Base-by-base conservation (phyloP, 2,888 invertebrate species). In the Beris chalybata region DNA sequence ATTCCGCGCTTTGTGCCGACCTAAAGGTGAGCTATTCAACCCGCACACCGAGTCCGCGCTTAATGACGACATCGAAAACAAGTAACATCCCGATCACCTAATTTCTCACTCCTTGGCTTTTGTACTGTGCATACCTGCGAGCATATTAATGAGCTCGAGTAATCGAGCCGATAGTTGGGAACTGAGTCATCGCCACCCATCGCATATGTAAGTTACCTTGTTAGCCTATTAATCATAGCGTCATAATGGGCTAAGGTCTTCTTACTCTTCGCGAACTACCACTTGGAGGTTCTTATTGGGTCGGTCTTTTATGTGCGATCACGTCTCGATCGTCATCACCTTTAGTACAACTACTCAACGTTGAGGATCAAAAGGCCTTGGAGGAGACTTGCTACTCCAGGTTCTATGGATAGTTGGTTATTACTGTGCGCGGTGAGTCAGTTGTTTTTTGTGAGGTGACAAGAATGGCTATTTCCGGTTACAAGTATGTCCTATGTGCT, bases 391-490 rank as follows among this genome's bases (percentile, higher is more conserved):
- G 9, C 38, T 22, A 22, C 22, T 22, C 22, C 22, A 22, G 31
- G 50, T 32, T 61, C 13, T 61, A 31, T 47, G 59, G 22, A 22
- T 38, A 50, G n/a, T 61, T 13, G 47, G 38, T 38, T 15, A 50
- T 38, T 15, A 50, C 43, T 47, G 9, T 54, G 38, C 9, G 38
- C 38, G 38, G 38, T 38, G 61, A 61, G 7, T 61, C 61, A 61
- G 31, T 50, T n/a, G 30, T 47, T 48, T 47, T 38, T 48, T 31
- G 31, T 52, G 32, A 7, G 5, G 30, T 52, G 7, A 61, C 61
- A 61, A 61, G 61, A 61, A 61, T 61, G 61, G 50, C 50, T 61
- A 61, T 61, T 61, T 61, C 61, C 61, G 61, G 38, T 61, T 61
- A 61, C 61, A 61, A 32, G 61, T 52, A 59, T 38, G 32, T 22